A percentile compares a stretch with the other conserved stretches of the same genome.
Evolutionary conservation across 2,113 vertebrate species (phyloP).

Genomic region (Macquaria australasica): DNA sequence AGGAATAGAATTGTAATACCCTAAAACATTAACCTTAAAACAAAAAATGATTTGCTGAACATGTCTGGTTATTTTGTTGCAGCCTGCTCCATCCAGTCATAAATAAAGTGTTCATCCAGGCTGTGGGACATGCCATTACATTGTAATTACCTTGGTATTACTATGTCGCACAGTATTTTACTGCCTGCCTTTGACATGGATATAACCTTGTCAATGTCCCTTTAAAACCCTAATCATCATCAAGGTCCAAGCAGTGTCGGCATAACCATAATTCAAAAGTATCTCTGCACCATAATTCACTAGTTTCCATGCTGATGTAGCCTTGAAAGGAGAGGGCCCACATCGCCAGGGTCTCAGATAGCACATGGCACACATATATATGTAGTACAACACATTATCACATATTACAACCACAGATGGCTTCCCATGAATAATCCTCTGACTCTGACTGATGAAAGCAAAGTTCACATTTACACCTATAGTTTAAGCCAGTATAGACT

Average conservation of each 20-base stretch:
- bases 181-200: not conserved
- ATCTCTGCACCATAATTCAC: constrained; percentile 47
- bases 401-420: constrained; percentile 19
- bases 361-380: constrained; percentile 31
- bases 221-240: constrained; percentile 22
- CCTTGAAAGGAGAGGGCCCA: constrained; percentile 33
- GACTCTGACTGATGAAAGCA: not conserved
- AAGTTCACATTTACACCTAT: not conserved
- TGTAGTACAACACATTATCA: constrained; percentile 14
- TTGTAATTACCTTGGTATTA: not conserved
- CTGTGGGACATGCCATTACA: not conserved
- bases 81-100: not conserved
- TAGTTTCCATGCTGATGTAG: constrained; percentile 13
- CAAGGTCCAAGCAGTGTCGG: not conserved
- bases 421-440: constrained; percentile 7
- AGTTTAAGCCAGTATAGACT: no score
- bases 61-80: not conserved
- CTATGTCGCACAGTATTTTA: not conserved
- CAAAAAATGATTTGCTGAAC: not conserved
- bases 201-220: constrained; percentile 44
- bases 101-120: not conserved
- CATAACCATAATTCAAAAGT: constrained; percentile 35
- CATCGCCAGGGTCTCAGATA: constrained; percentile 12
- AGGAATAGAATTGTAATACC: not conserved
- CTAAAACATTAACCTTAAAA: not conserved